Evolutionary conservation across 1,140 invertebrate species (phyloP), one percentile per base, ranked within the genome.

Genomic region (Drosophila subpulchrella): DNA sequence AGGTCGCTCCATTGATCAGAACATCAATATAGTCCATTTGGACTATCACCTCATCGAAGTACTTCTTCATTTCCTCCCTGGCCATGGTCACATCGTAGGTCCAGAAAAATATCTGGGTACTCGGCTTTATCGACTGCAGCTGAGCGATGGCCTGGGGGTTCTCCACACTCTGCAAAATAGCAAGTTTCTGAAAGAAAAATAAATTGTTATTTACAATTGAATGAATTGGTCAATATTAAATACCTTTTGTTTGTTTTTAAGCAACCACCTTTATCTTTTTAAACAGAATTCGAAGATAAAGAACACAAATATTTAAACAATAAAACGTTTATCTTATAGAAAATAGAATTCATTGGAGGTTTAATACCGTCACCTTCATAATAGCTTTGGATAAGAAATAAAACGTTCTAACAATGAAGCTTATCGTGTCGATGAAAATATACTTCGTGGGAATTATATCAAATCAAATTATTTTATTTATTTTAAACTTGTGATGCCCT

Each of bases 21-120:
- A 92, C 74, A 58, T 92, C 91, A 8, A 92, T 91, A 7, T 88
- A 80, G 17, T 91, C 91, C 67, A 92, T 85, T 73, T 92, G 86
- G 1, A 86, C 78, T 50, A 84, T 76, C 15, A 92, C 86, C 34
- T 83, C 85, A 30, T 88, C 88, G 13, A 91, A 91, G 11, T 91
- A 91, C 48, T 86, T 75, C n/a, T 90, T 90, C 85, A 91, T 91
- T 12, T 91, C 89, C 47, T 80, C 68, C 6, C 77, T 48, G 0
- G 66, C 75, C 88, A 91, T 91, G 12, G 89, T 91, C 32, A 91
- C 89, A 39, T 91, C 81, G 54, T 73, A 91, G 53, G 85, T 91
- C 89, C 89, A 91, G 50, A 91, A 91, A 53, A 81, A 91, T 39
- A 91, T 91, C 48, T 89, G 89, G 6, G 88, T 91, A 20, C 67